A percentile compares a stretch with the other conserved stretches of the same genome.
Conservation (phyloP, 2,888 invertebrate species). For the Andrena praecox region DNA sequence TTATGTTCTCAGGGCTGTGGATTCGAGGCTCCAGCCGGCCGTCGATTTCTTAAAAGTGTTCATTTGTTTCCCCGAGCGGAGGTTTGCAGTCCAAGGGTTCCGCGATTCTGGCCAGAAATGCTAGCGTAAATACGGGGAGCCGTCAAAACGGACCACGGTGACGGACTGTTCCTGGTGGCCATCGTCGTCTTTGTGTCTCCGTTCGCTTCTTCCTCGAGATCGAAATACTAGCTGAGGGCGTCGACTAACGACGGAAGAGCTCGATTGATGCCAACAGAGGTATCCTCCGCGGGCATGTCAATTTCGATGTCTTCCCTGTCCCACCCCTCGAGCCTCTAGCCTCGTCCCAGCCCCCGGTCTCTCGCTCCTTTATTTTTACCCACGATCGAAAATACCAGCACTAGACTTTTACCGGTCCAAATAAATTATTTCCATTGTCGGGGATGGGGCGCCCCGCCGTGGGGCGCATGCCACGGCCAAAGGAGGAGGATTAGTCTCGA, state of each 20-base stretch:
- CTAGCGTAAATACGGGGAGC: conserved; percentile 45
- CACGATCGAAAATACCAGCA: conserved; percentile 30
- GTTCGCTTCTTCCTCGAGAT: conserved; percentile 23
- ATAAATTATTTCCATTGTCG: conserved; percentile 45
- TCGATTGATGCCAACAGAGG: conserved; percentile 61
- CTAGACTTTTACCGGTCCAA: conserved; percentile 19
- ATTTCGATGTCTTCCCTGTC: conserved; percentile 53
- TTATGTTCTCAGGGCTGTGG: background rate
- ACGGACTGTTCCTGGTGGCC: conserved; percentile 34
- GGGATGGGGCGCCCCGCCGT: background rate
- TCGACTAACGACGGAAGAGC: conserved; percentile 48
- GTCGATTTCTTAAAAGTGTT: conserved; percentile 57
- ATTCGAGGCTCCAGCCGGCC: conserved; percentile 18
- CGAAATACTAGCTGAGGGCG: conserved; percentile 63
- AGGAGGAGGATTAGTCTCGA: conserved; percentile 25
- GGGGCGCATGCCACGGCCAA: conserved; percentile 26
- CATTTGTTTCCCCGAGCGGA: conserved; percentile 43
- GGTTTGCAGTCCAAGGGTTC: conserved; percentile 29
- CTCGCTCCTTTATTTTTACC: conserved; percentile 16
- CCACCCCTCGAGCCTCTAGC: background rate
- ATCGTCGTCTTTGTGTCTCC: conserved; percentile 21
- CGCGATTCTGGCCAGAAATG: background rate
- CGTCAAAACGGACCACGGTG: conserved; percentile 42
- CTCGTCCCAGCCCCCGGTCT: conserved; percentile 2
- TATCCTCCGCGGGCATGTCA: conserved; percentile 65